phyloP scores from a whole-genome alignment of 2,113 vertebrate genomes.

The Rostratula benghalensis region DNA sequence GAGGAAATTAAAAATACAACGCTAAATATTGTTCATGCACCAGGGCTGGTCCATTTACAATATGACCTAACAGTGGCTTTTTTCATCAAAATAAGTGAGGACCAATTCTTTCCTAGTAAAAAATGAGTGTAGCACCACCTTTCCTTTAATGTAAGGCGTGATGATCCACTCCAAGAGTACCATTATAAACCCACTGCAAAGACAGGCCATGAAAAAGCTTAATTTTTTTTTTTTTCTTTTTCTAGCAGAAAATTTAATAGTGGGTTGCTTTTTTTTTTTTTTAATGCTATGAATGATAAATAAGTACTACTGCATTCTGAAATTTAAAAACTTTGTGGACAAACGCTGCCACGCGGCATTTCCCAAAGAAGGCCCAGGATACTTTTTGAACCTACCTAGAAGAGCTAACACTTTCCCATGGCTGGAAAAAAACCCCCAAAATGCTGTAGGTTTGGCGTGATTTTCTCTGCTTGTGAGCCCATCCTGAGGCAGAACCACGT shows the following conservation, averaged over 20 bases:
- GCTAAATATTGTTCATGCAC: neutral
- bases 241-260: neutral
- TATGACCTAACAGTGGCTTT: neutral
- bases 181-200: neutral
- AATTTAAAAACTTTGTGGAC: neutral
- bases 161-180: neutral
- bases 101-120: constrained; percentile 37
- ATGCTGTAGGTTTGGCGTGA: neutral
- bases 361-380: neutral
- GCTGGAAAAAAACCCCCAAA: neutral
- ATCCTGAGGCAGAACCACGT: neutral
- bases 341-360: neutral
- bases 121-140: neutral
- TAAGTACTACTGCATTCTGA: neutral
- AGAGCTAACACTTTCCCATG: neutral
- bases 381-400: neutral
- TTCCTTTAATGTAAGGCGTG: neutral
- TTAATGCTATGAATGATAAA: neutral
- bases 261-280: neutral
- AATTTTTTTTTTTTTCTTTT: neutral
- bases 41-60: neutral
- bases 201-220: neutral
- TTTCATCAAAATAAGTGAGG: constrained; percentile 29
- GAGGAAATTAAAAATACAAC: constrained; percentile 46
- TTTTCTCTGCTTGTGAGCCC: neutral